Percentiles rank a stretch among this genome's conserved stretches.
These are phyloP conservation scores for Anisognathus igniventris DNA, from an alignment of 2,797 vertebrate genomes.

Conservation along the genomic window DNA sequence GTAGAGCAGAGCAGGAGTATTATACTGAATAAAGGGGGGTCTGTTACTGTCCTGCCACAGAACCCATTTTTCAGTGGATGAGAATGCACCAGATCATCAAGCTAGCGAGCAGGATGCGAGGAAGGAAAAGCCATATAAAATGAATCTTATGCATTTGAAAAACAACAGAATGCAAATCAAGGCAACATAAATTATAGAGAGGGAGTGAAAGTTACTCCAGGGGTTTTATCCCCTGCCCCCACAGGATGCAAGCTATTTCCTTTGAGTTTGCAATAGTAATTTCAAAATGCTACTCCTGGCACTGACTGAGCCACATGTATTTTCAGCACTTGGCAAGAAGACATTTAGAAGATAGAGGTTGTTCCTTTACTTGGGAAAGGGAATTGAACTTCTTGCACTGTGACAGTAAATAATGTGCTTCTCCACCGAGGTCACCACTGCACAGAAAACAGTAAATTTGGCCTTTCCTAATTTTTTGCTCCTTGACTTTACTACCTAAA, in stretches of 20 bases:
- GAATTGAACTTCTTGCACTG: neutral
- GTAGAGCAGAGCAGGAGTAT: neutral
- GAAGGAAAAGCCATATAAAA: neutral
- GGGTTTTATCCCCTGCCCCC: constrained; percentile 4
- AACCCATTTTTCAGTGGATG: neutral
- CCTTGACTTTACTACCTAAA: neutral
- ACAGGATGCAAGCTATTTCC: constrained; percentile 57
- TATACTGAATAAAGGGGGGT: neutral
- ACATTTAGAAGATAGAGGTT: neutral
- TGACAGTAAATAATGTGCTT: neutral
- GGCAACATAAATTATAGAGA: constrained; percentile 21
- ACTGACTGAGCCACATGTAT: constrained; percentile 1
- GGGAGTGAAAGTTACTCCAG: constrained; percentile 17
- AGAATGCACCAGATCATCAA: neutral
- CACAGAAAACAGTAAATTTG: neutral
- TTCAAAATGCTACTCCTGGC: constrained; percentile 56
- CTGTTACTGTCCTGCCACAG: neutral
- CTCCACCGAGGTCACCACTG: neutral
- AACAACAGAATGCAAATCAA: constrained; percentile 44
- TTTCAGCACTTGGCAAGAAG: constrained; percentile 47
- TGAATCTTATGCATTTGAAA: neutral
- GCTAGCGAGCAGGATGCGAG: neutral
- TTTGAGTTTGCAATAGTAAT: constrained; percentile 41
- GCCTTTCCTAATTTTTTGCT: constrained; percentile 2
- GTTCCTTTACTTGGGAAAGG: neutral